Evolutionary conservation across 2,888 invertebrate species (phyloP).

Genomic region (Aleiodes leptofemur): DNA sequence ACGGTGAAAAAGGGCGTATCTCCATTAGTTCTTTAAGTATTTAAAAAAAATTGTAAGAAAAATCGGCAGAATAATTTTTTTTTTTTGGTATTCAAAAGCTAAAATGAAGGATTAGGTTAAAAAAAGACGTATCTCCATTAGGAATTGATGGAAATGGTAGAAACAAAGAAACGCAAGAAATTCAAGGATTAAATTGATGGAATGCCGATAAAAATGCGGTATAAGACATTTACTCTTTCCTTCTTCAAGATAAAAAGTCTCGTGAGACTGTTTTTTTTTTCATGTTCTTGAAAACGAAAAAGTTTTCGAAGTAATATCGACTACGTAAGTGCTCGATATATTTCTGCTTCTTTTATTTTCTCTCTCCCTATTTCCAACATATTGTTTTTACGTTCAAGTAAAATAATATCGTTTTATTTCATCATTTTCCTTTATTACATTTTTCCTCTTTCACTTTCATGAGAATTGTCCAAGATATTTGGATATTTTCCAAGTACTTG

Average conservation of each 20-base stretch:
- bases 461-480: not conserved
- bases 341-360: not conserved
- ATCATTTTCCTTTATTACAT: conserved; percentile 16
- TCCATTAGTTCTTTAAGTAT: too few relatives aligned
- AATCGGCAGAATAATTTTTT: too few relatives aligned
- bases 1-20: too few relatives aligned
- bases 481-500: conserved; percentile 24
- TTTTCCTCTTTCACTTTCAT: conserved; percentile 11
- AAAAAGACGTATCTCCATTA: too few relatives aligned
- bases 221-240: not conserved
- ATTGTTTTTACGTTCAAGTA: not conserved
- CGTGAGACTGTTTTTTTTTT: not conserved
- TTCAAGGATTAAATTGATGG: not conserved
- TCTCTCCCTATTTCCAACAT: conserved; percentile 11
- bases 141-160: too few relatives aligned
- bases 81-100: too few relatives aligned
- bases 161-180: conserved; percentile 56
- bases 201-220: too few relatives aligned
- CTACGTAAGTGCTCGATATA: conserved; percentile 15
- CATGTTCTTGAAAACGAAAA: not conserved
- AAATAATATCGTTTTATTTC: conserved; percentile 20
- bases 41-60: too few relatives aligned
- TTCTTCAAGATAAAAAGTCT: not conserved
- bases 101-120: too few relatives aligned
- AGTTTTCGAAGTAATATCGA: conserved; percentile 27